A percentile compares a stretch with the other conserved stretches of the same genome.
These are phyloP conservation scores for Harpagoxenus sublaevis DNA, from an alignment of 2,888 invertebrate species.

Conservation along the genomic window DNA sequence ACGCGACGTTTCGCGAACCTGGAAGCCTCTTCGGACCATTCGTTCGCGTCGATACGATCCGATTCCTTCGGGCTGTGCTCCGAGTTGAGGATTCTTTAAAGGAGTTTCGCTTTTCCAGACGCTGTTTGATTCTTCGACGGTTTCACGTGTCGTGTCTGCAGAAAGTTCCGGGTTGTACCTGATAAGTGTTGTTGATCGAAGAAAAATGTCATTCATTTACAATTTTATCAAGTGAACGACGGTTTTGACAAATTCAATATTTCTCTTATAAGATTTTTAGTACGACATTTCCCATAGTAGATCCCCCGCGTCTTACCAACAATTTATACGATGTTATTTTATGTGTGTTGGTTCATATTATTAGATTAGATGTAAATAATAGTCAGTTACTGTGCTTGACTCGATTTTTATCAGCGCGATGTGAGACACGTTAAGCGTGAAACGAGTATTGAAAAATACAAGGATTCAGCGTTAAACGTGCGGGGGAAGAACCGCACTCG, in stretches of 20 bases:
- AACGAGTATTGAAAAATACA: constrained; percentile 1
- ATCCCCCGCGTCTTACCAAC: not conserved
- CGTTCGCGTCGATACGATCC: constrained; percentile 30
- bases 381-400: not conserved
- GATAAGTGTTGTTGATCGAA: not conserved
- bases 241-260: not conserved
- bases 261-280: not conserved
- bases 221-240: not conserved
- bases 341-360: not conserved
- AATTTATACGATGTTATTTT: not conserved
- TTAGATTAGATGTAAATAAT: not conserved
- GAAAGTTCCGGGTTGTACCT: not conserved
- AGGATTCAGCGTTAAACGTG: not conserved
- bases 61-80: constrained; percentile 32
- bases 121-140: constrained; percentile 7
- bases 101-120: constrained; percentile 15
- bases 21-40: constrained; percentile 34
- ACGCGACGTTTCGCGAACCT: constrained; percentile 42
- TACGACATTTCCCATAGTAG: not conserved
- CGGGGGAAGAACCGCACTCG: not conserved
- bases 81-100: constrained; percentile 28
- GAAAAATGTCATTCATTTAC: constrained; percentile 8
- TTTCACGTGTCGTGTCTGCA: not conserved
- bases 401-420: constrained; percentile 7
- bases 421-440: not conserved